Evolutionary conservation across 2,888 invertebrate species (phyloP).

Genomic region (Schizaphis graminum): DNA sequence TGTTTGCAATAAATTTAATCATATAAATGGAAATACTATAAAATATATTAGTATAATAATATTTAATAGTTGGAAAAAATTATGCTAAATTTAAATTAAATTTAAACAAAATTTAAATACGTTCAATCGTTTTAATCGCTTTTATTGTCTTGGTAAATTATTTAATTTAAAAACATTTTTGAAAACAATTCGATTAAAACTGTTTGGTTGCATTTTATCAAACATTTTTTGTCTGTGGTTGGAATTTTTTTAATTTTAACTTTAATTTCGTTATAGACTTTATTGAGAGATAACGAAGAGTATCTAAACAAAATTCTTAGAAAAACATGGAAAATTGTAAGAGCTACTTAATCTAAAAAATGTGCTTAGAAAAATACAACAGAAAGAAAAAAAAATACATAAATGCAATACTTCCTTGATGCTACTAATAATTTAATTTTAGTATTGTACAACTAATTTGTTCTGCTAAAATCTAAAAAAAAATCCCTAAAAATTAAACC

Average conservation of each 20-base stretch:
- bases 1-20: not conserved
- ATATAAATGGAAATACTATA: not conserved
- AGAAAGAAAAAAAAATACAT: not conserved
- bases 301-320: not conserved
- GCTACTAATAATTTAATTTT: not conserved
- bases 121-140: not conserved
- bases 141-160: not conserved
- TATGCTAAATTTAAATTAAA: not conserved
- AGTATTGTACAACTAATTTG: too few relatives aligned
- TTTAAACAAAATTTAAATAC: not conserved
- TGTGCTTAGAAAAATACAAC: not conserved
- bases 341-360: not conserved
- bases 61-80: not conserved
- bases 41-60: not conserved
- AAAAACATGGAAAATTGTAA: not conserved
- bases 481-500: not conserved
- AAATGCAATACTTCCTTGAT: not conserved
- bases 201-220: not conserved
- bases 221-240: not conserved
- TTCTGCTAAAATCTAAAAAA: not conserved
- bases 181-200: not conserved
- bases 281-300: not conserved
- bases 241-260: not conserved
- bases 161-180: conserved; percentile 3
- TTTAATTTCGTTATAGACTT: not conserved